Conservation (phyloP, 2,113 vertebrate species). For the Centrocercus urophasianus region DNA sequence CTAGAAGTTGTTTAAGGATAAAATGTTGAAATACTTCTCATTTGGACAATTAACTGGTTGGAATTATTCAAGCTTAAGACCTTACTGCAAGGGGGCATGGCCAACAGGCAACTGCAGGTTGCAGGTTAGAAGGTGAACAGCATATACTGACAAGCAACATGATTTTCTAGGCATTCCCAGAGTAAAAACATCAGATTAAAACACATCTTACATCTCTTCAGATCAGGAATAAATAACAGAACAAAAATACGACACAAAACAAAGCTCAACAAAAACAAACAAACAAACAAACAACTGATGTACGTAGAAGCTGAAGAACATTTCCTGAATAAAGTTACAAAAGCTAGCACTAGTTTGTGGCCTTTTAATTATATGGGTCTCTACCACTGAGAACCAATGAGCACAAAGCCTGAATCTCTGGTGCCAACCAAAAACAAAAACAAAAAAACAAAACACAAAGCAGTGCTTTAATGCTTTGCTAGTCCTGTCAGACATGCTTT, state of each 20-base stretch:
- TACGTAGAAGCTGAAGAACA: background rate
- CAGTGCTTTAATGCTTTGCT: background rate
- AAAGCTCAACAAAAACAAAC: background rate
- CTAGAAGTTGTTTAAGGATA: background rate
- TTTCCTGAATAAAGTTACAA: background rate
- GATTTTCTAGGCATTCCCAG: background rate
- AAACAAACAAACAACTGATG: background rate
- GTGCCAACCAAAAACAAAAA: background rate
- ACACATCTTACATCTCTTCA: background rate
- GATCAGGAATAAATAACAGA: background rate
- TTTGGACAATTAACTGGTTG: background rate
- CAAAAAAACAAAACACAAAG: background rate
- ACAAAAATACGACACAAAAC: background rate
- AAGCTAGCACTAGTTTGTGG: background rate
- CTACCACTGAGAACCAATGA: background rate
- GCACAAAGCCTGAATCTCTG: background rate
- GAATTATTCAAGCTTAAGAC: background rate
- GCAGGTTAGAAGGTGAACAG: background rate
- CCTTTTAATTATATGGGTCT: background rate
- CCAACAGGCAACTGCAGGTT: background rate
- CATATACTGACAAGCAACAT: rapidly evolving
- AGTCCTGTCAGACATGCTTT: background rate
- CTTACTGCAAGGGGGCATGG: background rate
- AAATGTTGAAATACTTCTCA: background rate
- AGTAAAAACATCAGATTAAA: background rate